A percentile compares a stretch with the other conserved stretches of the same genome.
Conservation (phyloP, 30 jellyfish, hydroid and myxozoan genomes). For the Rhopilema esculentum region DNA sequence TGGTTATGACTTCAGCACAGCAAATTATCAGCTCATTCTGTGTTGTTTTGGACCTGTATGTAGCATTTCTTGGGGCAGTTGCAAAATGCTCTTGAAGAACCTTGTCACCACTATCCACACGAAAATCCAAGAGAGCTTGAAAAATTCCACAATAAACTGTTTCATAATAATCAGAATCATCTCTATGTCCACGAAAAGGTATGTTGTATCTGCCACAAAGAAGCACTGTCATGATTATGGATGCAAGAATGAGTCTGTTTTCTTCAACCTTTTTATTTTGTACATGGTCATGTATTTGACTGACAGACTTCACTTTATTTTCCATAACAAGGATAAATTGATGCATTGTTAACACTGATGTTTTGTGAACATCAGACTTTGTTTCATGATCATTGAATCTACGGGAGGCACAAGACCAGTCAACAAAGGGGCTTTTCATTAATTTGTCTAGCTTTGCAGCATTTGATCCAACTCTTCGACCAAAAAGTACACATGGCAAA, state of each 20-base stretch:
- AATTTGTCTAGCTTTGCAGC: constrained; percentile 32
- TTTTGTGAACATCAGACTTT: constrained; percentile 18
- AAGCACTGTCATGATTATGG: background rate
- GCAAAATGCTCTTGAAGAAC: constrained; percentile 13
- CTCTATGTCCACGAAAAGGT: constrained; percentile 53
- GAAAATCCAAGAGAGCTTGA: constrained; percentile 8
- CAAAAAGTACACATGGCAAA: constrained; percentile 61
- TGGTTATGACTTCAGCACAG: constrained; percentile 31
- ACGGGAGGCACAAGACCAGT: constrained; percentile 34
- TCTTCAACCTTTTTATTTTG: background rate
- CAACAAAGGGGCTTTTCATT: constrained; percentile 20
- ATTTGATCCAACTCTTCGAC: constrained; percentile 27
- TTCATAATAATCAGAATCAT: constrained; percentile 26
- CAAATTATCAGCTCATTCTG: constrained; percentile 59
- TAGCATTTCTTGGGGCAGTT: constrained; percentile 65
- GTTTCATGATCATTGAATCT: background rate
- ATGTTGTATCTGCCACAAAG: constrained; percentile 28
- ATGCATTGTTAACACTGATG: constrained; percentile 39
- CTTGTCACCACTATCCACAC: constrained; percentile 25
- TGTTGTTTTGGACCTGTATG: constrained; percentile 60
- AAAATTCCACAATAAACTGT: constrained; percentile 4
- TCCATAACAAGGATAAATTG: constrained; percentile 14
- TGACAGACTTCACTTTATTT: background rate
- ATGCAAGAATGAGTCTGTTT: background rate
- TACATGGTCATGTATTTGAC: background rate